phyloP scores from a whole-genome alignment of 2,797 vertebrate genomes.

The Alectoris magna region DNA sequence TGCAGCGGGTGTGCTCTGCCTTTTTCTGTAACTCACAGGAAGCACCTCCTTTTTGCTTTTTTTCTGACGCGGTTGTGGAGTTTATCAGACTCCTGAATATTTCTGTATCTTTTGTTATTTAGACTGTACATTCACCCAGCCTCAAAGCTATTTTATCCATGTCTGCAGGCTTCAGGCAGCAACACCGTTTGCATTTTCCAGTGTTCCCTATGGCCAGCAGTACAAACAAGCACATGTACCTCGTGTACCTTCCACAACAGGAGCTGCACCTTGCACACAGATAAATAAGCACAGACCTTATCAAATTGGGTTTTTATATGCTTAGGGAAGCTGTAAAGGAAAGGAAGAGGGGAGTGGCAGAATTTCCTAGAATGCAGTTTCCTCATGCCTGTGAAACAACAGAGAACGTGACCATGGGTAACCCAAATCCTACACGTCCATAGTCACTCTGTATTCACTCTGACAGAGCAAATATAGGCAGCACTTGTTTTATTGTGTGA shows the following conservation, averaged over 20 bases:
- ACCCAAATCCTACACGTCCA: neutral
- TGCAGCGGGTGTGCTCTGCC: neutral
- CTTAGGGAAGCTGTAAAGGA: neutral
- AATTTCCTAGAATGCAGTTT: neutral
- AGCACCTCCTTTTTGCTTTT: neutral
- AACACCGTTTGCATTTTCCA: neutral
- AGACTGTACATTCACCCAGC: neutral
- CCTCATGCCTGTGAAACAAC: neutral
- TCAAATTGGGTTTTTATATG: neutral
- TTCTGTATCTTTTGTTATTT: neutral
- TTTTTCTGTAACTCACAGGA: neutral
- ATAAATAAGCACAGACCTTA: neutral
- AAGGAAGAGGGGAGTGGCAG: neutral
- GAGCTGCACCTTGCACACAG: neutral
- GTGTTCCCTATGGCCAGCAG: neutral
- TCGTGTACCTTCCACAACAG: neutral
- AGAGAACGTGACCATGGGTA: neutral
- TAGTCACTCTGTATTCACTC: neutral
- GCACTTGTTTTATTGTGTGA: neutral
- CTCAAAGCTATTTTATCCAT: neutral
- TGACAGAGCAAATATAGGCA: neutral
- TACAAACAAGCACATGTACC: neutral
- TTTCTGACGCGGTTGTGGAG: neutral
- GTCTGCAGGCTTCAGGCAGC: neutral
- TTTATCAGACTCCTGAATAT: neutral